Evolutionary conservation across 2,113 vertebrate genomes (phyloP).

Genomic region (Mirza zaza): DNA sequence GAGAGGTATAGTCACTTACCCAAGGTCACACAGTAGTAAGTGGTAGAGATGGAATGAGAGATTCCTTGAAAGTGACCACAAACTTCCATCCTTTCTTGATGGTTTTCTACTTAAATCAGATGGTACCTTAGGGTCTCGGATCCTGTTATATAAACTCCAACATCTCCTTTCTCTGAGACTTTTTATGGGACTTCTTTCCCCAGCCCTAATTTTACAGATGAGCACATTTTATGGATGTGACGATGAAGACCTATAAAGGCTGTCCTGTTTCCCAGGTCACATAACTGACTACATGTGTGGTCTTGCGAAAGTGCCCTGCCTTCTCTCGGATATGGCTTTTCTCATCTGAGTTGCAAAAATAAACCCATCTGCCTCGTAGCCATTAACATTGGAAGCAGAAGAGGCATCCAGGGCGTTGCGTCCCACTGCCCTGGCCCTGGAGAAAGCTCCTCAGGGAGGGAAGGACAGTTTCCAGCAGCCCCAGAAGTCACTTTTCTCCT

Average conservation of each 20-base stretch:
- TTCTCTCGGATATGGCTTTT: background rate
- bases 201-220: background rate
- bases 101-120: background rate
- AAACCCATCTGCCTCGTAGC: background rate
- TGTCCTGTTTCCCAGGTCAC: background rate
- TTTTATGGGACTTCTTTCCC: background rate
- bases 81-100: background rate
- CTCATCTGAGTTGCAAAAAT: constrained; percentile 32
- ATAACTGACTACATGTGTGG: background rate
- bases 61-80: background rate
- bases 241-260: background rate
- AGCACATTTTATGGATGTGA: background rate
- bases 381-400: background rate
- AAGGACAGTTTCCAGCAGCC: background rate
- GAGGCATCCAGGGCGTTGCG: background rate
- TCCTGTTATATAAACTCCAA: background rate
- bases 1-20: background rate
- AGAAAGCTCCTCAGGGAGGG: background rate
- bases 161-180: background rate
- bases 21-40: background rate
- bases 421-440: background rate
- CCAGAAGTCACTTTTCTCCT: background rate
- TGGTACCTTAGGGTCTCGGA: background rate
- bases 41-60: background rate
- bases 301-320: background rate